Conservation (phyloP, 2,113 vertebrate species). For the Salvator merianae region DNA sequence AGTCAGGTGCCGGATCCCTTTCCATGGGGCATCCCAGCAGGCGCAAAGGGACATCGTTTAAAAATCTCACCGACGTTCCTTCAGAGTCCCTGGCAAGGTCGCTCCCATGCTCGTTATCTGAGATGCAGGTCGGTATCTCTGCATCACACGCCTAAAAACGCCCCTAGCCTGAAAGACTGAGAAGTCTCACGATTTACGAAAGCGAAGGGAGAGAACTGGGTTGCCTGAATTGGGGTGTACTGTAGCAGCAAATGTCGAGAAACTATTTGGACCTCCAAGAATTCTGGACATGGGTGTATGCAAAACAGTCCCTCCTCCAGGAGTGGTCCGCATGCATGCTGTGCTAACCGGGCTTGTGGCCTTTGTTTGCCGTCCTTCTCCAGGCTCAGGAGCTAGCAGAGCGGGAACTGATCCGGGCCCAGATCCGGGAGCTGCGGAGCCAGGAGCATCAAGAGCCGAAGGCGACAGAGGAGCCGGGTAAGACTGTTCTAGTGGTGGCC, state of each 20-base stretch:
- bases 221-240: too few species aligned
- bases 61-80: not conserved
- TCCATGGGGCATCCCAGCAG: not conserved
- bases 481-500: not conserved
- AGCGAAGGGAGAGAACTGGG: not conserved
- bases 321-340: slow-evolving; percentile 26
- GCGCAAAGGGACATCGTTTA: too few species aligned
- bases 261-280: too few species aligned
- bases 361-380: not conserved
- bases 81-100: not conserved
- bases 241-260: too few species aligned
- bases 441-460: slow-evolving; percentile 49
- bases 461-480: slow-evolving; percentile 31
- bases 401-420: slow-evolving; percentile 55
- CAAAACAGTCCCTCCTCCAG: too few species aligned
- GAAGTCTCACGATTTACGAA: not conserved
- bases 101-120: not conserved
- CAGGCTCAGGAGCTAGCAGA: slow-evolving; percentile 70
- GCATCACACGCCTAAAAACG: too few species aligned
- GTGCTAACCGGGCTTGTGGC: slow-evolving; percentile 20
- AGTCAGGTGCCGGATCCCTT: too few species aligned
- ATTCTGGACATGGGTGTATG: too few species aligned
- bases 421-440: slow-evolving; percentile 63
- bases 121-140: not conserved
- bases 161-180: too few species aligned